phyloP scores from a whole-genome alignment of 2,888 invertebrate species.

The Tetramorium bicarinatum region DNA sequence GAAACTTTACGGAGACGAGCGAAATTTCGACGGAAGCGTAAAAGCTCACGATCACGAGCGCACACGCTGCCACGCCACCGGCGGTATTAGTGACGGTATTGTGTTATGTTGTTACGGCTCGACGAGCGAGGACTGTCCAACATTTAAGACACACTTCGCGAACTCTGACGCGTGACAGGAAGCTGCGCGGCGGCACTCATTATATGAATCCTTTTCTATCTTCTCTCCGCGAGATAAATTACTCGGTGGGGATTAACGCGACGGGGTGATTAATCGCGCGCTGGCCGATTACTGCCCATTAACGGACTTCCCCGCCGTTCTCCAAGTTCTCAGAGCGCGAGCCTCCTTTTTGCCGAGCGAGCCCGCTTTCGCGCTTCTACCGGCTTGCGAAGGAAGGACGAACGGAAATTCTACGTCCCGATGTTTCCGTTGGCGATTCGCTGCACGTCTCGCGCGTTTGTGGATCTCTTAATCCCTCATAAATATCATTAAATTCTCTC shows the following conservation, averaged over 20 bases:
- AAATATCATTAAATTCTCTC: background rate
- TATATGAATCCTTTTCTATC: slow-evolving; percentile 36
- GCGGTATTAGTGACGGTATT: background rate
- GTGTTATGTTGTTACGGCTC: slow-evolving; percentile 17
- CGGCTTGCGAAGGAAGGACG: background rate
- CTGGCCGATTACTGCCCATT: slow-evolving; percentile 26
- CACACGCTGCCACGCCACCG: background rate
- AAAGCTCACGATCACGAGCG: slow-evolving; percentile 8
- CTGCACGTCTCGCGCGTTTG: background rate
- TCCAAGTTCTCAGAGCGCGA: background rate
- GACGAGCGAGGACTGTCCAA: slow-evolving; percentile 1
- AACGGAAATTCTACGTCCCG: background rate
- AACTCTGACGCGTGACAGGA: slow-evolving; percentile 40
- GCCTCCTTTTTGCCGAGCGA: background rate
- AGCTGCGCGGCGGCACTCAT: slow-evolving; percentile 30
- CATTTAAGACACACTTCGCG: slow-evolving; percentile 27
- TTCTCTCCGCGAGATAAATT: slow-evolving; percentile 67
- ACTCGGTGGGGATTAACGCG: slow-evolving; percentile 75
- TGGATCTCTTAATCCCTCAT: background rate
- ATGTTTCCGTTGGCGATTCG: background rate
- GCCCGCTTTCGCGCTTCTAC: background rate
- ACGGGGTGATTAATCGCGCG: slow-evolving; percentile 79
- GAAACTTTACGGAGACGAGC: slow-evolving; percentile 12
- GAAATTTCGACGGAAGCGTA: slow-evolving; percentile 19
- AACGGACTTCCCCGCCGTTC: background rate